Evolutionary conservation across 2,113 vertebrate species (phyloP).

Genomic region (Carassius gibelio): DNA sequence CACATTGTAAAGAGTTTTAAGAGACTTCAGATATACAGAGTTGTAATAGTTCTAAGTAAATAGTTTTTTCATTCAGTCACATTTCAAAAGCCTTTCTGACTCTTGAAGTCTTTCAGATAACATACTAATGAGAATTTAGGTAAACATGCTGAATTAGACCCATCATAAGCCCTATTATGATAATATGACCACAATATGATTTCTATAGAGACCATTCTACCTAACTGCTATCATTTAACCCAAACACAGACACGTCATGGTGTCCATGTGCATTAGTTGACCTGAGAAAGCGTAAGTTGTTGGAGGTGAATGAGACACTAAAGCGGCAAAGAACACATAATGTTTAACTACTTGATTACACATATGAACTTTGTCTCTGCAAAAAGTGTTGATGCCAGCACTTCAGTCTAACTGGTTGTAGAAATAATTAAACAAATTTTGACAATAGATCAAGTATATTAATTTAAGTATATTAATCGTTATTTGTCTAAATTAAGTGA

Average conservation of each 20-base stretch:
- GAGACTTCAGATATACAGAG: background rate
- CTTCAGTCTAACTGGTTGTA: background rate
- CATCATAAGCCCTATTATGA: background rate
- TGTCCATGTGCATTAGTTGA: slow-evolving; percentile 1
- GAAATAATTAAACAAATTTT: background rate
- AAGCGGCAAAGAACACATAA: background rate
- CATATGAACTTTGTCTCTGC: background rate
- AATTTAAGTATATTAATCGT: background rate
- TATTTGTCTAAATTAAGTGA: background rate
- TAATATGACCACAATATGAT: background rate
- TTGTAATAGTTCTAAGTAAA: background rate
- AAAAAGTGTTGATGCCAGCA: background rate
- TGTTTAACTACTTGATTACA: slow-evolving; percentile 31
- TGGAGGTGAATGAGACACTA: background rate
- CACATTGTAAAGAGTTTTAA: background rate
- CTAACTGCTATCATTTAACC: background rate
- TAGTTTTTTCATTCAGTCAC: background rate
- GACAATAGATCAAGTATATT: background rate
- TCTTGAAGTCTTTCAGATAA: background rate
- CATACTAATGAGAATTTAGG: background rate
- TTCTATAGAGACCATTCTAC: too few species aligned
- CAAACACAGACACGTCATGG: background rate
- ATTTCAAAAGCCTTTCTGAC: background rate
- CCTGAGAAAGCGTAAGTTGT: background rate
- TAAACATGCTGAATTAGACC: background rate